Evolutionary conservation across 2,113 vertebrate species (phyloP), one percentile per base, ranked within the genome.

Genomic region (Aix galericulata): DNA sequence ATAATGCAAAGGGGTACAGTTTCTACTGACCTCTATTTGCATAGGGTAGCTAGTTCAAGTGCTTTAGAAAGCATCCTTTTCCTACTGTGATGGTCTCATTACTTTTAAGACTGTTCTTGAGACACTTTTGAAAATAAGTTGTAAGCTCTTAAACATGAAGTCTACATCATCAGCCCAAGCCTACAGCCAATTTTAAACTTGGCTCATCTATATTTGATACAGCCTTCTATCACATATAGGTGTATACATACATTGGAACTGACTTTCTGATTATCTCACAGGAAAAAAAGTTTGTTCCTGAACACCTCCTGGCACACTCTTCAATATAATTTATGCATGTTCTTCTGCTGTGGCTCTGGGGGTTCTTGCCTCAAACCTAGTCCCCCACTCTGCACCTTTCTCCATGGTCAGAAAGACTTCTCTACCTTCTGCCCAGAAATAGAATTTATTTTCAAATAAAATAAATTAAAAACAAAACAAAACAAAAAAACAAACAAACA

Each of bases 271-370:
- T 8, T 8, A 5, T 26, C 68, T 79, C 44, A 38, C 36, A 25
- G 58, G 56, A 75, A 63, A 62, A 48, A 48, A 68, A 9, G 13
- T 48, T 79, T 79, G 32, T 13, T 76, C 17, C 48, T 76, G 32
- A 40, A 63, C 8, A 8, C 12, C 12, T 79, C 13, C 16, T 86
- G 73, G 38, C 58, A 56, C 53, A 18, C 27, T 34, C 66, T 13
- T 6, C 46, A 53, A 0, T 23, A 23, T 20, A n/a, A 71, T 3
- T 71, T 31, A 44, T 0, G 0, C 5, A 8, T 86, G n/a, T 7
- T 5, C 23, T 8, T 34, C 27, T 38, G 8, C 1, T 52, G 34
- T 20, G 18, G 20, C 56, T 73, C 0, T 2, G 1, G 40, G 26
- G 18, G 4, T 7, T 40, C 83, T 58, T 85, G 69, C 26, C 59